Conservation (phyloP, 92 coral and sea anemone genomes). For the Palythoa caribaeorum region DNA sequence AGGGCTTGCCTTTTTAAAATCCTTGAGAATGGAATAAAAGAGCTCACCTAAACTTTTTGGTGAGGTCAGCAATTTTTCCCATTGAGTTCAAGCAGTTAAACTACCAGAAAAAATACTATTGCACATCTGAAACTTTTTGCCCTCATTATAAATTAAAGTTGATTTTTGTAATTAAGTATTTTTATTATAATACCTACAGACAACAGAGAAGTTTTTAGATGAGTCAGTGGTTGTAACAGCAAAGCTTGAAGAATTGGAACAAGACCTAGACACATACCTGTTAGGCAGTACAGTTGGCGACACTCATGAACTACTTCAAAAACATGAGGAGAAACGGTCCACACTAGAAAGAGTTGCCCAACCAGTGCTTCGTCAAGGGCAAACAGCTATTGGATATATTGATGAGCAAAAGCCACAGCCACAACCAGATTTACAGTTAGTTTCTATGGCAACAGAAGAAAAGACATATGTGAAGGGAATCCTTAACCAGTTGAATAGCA, state of each 20-base stretch:
- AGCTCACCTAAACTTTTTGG: too few relatives aligned
- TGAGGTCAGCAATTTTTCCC: too few relatives aligned
- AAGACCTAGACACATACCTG: constrained; percentile 74
- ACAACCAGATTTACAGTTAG: constrained; percentile 72
- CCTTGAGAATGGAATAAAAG: too few relatives aligned
- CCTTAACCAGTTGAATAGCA: constrained; percentile 57
- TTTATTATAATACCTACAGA: constrained; percentile 32
- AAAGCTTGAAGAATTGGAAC: constrained; percentile 67
- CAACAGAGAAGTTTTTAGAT: constrained; percentile 71
- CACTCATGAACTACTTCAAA: constrained; percentile 73
- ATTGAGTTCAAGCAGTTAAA: too few relatives aligned
- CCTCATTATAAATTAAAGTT: too few relatives aligned
- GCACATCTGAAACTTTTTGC: too few relatives aligned
- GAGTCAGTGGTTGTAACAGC: constrained; percentile 64
- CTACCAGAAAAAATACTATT: too few relatives aligned
- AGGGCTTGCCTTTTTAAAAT: too few relatives aligned
- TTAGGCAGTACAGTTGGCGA: constrained; percentile 65
- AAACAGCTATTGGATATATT: constrained; percentile 68
- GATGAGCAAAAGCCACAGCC: constrained; percentile 73
- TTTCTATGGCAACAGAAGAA: constrained; percentile 76
- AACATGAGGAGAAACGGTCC: constrained; percentile 73
- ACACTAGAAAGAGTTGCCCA: constrained; percentile 65
- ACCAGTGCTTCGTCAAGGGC: constrained; percentile 79
- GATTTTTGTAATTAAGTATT: too few relatives aligned
- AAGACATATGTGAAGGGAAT: constrained; percentile 61